Evolutionary conservation across 1,140 invertebrate genomes (phyloP), one percentile per base, ranked within the genome.

Genomic region (Hylaeus anthracinus): DNA sequence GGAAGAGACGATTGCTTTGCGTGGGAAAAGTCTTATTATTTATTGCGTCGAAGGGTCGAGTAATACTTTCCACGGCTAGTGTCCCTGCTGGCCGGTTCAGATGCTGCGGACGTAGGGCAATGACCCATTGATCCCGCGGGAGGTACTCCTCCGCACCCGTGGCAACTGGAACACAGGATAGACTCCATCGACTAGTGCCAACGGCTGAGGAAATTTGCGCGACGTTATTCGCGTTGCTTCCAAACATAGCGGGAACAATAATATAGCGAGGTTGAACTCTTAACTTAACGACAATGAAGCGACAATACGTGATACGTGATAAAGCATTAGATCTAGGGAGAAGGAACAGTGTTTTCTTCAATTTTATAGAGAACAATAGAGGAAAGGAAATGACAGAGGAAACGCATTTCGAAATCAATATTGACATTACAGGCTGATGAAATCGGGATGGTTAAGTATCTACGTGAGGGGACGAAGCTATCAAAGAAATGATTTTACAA

Each of bases 91-190:
- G 5, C 70, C 51, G 48, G 48, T 37, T 15, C 55, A 26, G 74
- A 67, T 70, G 81, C 71, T 64, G 72, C 39, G 61, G 58, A 41
- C 78, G 55, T 37, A 72, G 87, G 77, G 86, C 86, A 88, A 88
- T 73, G 87, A 88, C 87, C 87, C 83, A 88, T 88, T 78, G 87
- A 88, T 88, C 87, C 84, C 72, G 56, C 48, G 76, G 76, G 86
- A 87, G 72, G 70, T 64, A 26, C 65, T 64, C 80, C 72, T 80
- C 66, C 74, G 26, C 26, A 26, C 26, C 67, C 66, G 51, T 55
- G 45, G 45, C 14, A 70, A 86, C 83, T 82, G n/a, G 64, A 76
- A 51, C 83, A 70, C 79, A 56, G 65, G 56, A 53, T 63, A 64
- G 60, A 58, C 39, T 48, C 9, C 10, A 60, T 76, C 77, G 37